A percentile compares a stretch with the other conserved stretches of the same genome.
phyloP scores from a whole-genome alignment of 2,888 invertebrate genomes.

The Bedellia somnulentella region DNA sequence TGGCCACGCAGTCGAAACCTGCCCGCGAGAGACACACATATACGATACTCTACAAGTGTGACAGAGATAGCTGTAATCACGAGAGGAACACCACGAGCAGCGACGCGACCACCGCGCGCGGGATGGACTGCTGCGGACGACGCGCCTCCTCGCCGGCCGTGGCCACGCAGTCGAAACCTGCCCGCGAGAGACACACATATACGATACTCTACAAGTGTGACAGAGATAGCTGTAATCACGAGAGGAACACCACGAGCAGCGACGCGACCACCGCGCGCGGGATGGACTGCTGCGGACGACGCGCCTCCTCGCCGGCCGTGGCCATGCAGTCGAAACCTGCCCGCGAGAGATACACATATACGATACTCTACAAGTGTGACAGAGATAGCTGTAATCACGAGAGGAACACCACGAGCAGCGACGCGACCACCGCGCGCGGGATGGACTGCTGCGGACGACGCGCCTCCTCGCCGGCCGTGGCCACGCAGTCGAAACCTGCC shows the following conservation, averaged over 20 bases:
- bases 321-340: constrained; percentile 88
- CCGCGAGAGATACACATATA: neutral
- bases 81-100: constrained; percentile 82
- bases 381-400: no score
- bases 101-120: constrained; percentile 84
- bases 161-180: constrained; percentile 88
- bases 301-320: constrained; percentile 90
- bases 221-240: no score
- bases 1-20: constrained; percentile 90
- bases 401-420: no score
- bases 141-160: constrained; percentile 92
- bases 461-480: constrained; percentile 91
- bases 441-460: constrained; percentile 85
- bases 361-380: neutral
- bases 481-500: constrained; percentile 93
- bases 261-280: constrained; percentile 87
- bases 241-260: constrained; percentile 80
- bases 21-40: neutral
- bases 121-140: constrained; percentile 85
- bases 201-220: neutral
- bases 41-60: neutral
- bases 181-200: neutral
- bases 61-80: no score
- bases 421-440: constrained; percentile 84
- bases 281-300: constrained; percentile 83